Base-by-base conservation (phyloP, 2,797 vertebrate species). In the Peromyscus aztecus region DNA sequence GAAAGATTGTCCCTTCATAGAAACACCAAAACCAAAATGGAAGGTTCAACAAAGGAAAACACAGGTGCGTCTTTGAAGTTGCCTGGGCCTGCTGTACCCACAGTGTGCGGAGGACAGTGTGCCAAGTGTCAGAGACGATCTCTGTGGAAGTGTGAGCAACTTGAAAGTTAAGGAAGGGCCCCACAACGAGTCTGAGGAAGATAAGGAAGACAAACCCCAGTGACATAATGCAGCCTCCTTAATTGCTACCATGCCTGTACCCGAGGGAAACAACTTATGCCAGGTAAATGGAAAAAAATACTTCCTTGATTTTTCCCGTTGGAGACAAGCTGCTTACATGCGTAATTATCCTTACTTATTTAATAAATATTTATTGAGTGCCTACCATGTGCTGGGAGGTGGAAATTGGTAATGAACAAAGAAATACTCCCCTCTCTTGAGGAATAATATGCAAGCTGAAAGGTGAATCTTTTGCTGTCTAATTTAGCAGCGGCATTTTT, bases 351-450 rank as follows among this genome's bases (percentile, higher is more conserved):
- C 63, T 84, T 83, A 89, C 84, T 96, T 78, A 89, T 85, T 97
- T 97, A 94, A 95, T 96, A 97, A 94, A 95, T 97, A 93, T 94
- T 97, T 96, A 95, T 94, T 89, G 90, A 96, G 82, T 71, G 80
- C 73, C 76, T 77, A 49, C 71, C 95, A 43, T 81, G 95, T 92
- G 88, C 91, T 73, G 86, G 96, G 86, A 89, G 90, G 52, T 94
- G 43, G 92, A 94, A 83, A 92, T 43, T 46, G 71, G 90, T 61
- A 71, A 91, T 73, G 88, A 95, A 83, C 75, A 90, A 61, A 93
- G 94, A 75, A 29, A 8, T 46, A 34, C 23, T 83, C 71, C 52
- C 78, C 13, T 46, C 69, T 85, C 88, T 90, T 40, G 52, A 49
- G 69, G 61, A 92, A 40, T 67, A 93, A 40, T 67, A 37, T 16